Evolutionary conservation across 2,113 vertebrate species (phyloP), one percentile per base, ranked within the genome.

Genomic region (Pseudopipra pipra): DNA sequence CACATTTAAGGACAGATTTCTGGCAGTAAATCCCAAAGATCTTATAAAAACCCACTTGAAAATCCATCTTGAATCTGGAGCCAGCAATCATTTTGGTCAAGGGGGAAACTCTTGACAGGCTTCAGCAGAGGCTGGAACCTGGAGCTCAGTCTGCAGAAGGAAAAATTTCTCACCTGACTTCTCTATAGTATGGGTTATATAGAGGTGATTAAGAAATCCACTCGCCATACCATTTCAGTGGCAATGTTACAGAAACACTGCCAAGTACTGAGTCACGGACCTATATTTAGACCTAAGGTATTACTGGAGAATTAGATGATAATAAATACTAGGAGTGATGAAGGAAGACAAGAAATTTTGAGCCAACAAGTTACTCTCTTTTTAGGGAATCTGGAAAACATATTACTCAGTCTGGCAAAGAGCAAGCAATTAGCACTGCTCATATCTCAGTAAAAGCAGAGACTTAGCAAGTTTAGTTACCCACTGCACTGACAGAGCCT

Each of bases 181-280:
- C 43, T 78, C 13, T 49, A 20, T 30, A 65, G 33, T 30, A 5
- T 66, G 44, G 9, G 21, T 44, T 68, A 58, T 46, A 59, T 23
- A 75, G 59, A 92, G 90, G 9, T 51, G 39, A 71, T 47, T 47
- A 35, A 93, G 55, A 95, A 95, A 85, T 86, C 44, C 83, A 84
- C n/a, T 19, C 0, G 0, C 31, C 52, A 18, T 58, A 81, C 47
- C 21, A 62, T 78, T 96, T 86, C 70, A 68, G 37, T 61, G 73
- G 37, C 79, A 59, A 14, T 25, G 31, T 91, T 86, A 85, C 62
- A 85, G 76, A 92, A 95, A 86, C 66, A 46, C 25, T 94, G 90
- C 88, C 95, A 96, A 39, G 80, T 95, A 89, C 23, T 96, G 93
- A 96, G 65, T 96, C 95, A 96, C 20, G 65, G 83, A 78, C 47